Base-by-base conservation (phyloP, 2,113 vertebrate genomes). In the Leuciscus idus region DNA sequence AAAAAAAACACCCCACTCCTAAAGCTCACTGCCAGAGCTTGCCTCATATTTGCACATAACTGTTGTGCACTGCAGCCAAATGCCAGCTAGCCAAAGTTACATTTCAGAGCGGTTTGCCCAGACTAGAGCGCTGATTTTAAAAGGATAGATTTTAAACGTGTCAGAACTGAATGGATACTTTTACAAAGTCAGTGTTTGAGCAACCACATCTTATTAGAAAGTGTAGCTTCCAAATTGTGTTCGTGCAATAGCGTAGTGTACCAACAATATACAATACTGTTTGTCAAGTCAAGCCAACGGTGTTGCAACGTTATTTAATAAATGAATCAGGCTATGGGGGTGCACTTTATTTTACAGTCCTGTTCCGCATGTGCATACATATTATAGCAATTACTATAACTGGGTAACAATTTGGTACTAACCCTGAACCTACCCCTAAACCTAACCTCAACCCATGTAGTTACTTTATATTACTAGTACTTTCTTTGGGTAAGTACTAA, bases 11-110 rank as follows among this genome's bases (percentile, higher is more conserved):
- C 81, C 66, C 59, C 23, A 55, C 77, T 79, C 30, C 77, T 59
- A 61, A 61, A 80, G 33, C 77, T 61, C 33, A 13, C 74, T 68
- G 84, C 84, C 84, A 85, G 46, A 59, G 77, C 77, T 55, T 66
- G 76, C 74, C 59, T 84, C 82, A 84, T 84, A 88, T 82, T 84
- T 83, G 75, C 81, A 83, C 81, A 86, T 84, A 84, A 88, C 85
- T 88, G 75, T 84, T 86, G 81, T 78, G 81, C 46, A 48, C 81
- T 76, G 72, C 84, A 80, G 81, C 30, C 52, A 88, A 88, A 88
- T 88, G 84, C 87, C 84, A 86, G 84, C 74, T 12, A 75, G 33
- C 76, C 79, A 84, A 88, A 79, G 84, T 79, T 84, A 72, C 6
- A 72, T 84, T 85, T 81, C 30, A 55, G 57, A 78, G 52, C 36